Conservation (phyloP, 2,113 vertebrate species). For the Oceanodroma tethys region DNA sequence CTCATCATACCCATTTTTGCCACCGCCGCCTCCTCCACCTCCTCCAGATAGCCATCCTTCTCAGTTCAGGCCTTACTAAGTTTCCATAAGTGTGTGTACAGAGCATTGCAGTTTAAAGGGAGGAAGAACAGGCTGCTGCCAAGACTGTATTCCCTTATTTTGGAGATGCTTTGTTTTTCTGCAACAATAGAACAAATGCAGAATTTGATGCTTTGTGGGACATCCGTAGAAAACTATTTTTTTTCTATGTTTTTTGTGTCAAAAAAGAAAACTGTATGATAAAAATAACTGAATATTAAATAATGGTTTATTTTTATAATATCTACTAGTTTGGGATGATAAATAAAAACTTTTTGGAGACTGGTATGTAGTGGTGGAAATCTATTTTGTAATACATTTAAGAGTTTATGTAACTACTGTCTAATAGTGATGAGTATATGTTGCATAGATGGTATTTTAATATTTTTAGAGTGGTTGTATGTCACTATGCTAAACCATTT, state of each 20-base stretch:
- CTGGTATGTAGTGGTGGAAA: not conserved
- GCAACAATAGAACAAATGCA: not conserved
- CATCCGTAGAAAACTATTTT: not conserved
- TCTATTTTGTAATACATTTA: not conserved
- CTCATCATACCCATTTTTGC: conserved; percentile 18
- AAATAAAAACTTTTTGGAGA: conserved; percentile 20
- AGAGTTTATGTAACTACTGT: not conserved
- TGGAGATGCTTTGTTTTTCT: not conserved
- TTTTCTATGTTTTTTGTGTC: not conserved
- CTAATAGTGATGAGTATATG: not conserved
- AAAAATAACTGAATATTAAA: not conserved
- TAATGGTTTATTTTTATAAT: conserved; percentile 19
- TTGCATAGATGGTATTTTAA: not conserved
- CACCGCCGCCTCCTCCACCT: not conserved
- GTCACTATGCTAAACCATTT: not conserved
- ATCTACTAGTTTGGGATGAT: not conserved
- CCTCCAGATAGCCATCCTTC: conserved; percentile 5
- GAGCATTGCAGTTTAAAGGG: not conserved
- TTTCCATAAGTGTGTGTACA: not conserved
- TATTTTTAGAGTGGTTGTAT: not conserved
- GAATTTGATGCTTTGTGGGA: not conserved
- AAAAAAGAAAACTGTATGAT: not conserved
- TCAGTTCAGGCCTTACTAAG: conserved; percentile 46
- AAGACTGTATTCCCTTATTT: not conserved
- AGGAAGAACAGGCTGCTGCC: not conserved